phyloP scores from a whole-genome alignment of 2,797 vertebrate species.

The Sebastes minor region DNA sequence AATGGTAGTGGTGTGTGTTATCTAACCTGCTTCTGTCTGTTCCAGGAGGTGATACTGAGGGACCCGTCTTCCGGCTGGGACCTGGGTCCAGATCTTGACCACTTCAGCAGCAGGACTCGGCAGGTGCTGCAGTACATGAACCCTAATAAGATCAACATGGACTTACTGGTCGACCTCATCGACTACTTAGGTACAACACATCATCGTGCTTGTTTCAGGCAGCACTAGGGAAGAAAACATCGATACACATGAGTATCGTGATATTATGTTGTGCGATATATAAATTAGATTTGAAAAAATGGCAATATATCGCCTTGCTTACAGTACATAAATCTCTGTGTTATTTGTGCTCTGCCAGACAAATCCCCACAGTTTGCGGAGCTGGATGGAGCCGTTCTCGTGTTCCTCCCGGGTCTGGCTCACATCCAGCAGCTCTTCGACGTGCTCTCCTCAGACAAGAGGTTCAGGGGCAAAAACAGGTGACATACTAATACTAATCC shows the following conservation, averaged over 20 bases:
- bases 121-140: constrained; percentile 94
- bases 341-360: constrained; percentile 73
- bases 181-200: constrained; percentile 86
- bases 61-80: constrained; percentile 79
- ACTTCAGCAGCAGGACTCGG: constrained; percentile 90
- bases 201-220: background rate
- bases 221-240: too few species aligned
- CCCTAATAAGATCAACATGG: constrained; percentile 96
- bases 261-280: too few species aligned
- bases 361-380: constrained; percentile 88
- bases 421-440: constrained; percentile 96
- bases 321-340: fast-evolving
- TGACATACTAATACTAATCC: constrained; percentile 29
- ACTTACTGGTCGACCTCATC: constrained; percentile 91
- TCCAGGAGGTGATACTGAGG: constrained; percentile 86
- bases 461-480: constrained; percentile 90
- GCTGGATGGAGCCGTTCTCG: constrained; percentile 90
- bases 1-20: background rate
- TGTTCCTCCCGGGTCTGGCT: constrained; percentile 95
- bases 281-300: too few species aligned
- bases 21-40: constrained; percentile 2
- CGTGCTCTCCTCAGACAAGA: constrained; percentile 89
- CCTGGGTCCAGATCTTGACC: constrained; percentile 86
- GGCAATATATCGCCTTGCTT: too few species aligned
- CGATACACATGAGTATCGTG: too few species aligned